phyloP scores from a whole-genome alignment of 1,140 invertebrate species.

The Brachionus angularis region DNA sequence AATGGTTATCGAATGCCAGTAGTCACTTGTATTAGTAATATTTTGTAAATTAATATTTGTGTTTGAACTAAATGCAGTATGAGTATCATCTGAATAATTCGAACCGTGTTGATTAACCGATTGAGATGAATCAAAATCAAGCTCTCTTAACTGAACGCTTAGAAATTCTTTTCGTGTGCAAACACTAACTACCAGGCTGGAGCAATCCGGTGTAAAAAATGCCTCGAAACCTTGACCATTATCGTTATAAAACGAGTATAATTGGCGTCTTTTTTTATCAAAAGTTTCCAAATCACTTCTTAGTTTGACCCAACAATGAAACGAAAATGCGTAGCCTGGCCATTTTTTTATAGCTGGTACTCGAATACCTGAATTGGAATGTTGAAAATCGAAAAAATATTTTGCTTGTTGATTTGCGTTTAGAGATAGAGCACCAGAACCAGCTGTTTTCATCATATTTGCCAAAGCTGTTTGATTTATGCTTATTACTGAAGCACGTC shows the following conservation, averaged over 20 bases:
- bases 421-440: not conserved
- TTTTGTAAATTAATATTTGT: slow-evolving; percentile 65
- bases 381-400: slow-evolving; percentile 28
- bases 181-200: slow-evolving; percentile 62
- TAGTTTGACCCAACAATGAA: slow-evolving; percentile 36
- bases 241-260: slow-evolving; percentile 57
- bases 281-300: not conserved
- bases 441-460: not conserved
- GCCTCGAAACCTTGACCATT: slow-evolving; percentile 64
- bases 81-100: slow-evolving; percentile 64
- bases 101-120: slow-evolving; percentile 33
- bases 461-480: slow-evolving; percentile 1
- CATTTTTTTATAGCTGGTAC: slow-evolving; percentile 24
- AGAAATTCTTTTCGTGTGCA: slow-evolving; percentile 63
- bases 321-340: slow-evolving; percentile 32
- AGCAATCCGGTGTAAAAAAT: slow-evolving; percentile 62
- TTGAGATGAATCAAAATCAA: slow-evolving; percentile 51
- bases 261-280: slow-evolving; percentile 31
- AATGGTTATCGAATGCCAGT: slow-evolving; percentile 63
- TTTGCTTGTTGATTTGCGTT: slow-evolving; percentile 18
- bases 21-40: slow-evolving; percentile 64
- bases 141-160: slow-evolving; percentile 60
- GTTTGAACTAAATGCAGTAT: slow-evolving; percentile 60
- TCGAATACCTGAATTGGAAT: slow-evolving; percentile 17
- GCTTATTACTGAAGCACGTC: not conserved